Evolutionary conservation across 2,113 vertebrate genomes (phyloP), one percentile per base, ranked within the genome.

Genomic region (Corydoras maculifer): DNA sequence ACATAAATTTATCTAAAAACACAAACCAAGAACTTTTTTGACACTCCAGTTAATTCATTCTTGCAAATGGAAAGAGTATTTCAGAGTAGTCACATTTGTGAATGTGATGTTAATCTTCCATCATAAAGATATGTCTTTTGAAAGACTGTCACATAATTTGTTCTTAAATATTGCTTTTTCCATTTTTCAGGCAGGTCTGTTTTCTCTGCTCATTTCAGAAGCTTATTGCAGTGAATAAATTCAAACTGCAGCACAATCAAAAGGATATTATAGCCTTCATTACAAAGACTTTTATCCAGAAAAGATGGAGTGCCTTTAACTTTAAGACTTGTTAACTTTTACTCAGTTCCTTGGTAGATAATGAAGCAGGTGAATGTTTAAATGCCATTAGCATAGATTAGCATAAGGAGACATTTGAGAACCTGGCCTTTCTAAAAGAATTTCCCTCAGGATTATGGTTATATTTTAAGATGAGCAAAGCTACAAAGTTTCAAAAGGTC

Each of bases 381-480:
- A 13, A 31, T 14, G 25, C 30, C 64, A 3, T 65, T 54, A 65
- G 29, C 25, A 55, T 67, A 12, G 14, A 72, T 72, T 72, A 72
- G 54, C 61, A 58, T 48, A 57, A 29, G 32, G 51, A 14, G 7
- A 13, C 12, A 29, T 35, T n/a, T 10, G 31, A 5, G 68, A 31
- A 48, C 35, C 11, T 3, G 11, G 31, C 11, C 62, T 32, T 68
- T 48, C 29, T 70, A 29, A 15, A 10, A 57, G 48, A 31, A 10
- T 49, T 69, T 73, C 67, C 67, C 30, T 3, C 1, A 62, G 63
- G 57, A 51, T 58, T 51, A 4, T 53, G 8, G 58, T 69, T 69
- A 64, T 49, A 74, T 63, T 59, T 66, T 15, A 61, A 48, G 30
- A 15, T 62, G 49, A n/a, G 58, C 57, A 74, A 50, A 43, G 35